Evolutionary conservation across 2,888 invertebrate genomes (phyloP).

Genomic region (Uropetala carovei): DNA sequence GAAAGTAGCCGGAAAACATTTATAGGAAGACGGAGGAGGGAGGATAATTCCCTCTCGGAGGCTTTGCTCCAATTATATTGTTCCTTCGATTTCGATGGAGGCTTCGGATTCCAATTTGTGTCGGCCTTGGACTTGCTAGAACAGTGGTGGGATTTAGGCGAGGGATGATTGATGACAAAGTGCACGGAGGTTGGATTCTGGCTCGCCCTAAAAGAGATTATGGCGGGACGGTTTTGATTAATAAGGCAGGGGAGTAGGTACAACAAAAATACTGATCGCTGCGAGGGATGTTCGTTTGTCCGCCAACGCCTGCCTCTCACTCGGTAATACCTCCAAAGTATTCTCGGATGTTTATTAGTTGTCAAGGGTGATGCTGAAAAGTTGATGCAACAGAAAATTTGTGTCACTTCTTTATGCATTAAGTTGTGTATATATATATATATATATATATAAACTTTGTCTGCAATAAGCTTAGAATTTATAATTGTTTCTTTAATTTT

Average conservation of each 20-base stretch:
- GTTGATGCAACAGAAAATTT: no score
- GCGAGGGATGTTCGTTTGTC: background rate
- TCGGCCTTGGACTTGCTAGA: constrained; percentile 28
- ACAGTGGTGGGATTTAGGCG: constrained; percentile 44
- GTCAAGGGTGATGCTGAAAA: no score
- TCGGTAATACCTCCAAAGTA: no score
- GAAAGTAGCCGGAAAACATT: constrained; percentile 35
- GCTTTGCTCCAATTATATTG: constrained; percentile 59
- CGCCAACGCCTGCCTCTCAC: no score
- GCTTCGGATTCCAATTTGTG: constrained; percentile 57
- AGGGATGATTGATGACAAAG: constrained; percentile 49
- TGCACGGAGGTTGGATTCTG: background rate
- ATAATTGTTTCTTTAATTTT: no score
- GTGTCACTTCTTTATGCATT: no score
- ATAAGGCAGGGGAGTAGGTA: constrained; percentile 17
- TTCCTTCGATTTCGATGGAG: constrained; percentile 46
- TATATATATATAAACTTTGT: no score
- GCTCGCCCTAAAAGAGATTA: background rate
- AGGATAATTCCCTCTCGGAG: constrained; percentile 50
- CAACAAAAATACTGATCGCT: background rate
- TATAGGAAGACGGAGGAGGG: background rate
- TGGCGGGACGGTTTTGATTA: constrained; percentile 30
- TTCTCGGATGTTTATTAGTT: no score
- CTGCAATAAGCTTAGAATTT: no score
- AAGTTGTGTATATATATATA: no score